A percentile compares a stretch with the other conserved stretches of the same genome.
phyloP scores from a whole-genome alignment of 2,113 vertebrate species.

The Siphamia tubifer region DNA sequence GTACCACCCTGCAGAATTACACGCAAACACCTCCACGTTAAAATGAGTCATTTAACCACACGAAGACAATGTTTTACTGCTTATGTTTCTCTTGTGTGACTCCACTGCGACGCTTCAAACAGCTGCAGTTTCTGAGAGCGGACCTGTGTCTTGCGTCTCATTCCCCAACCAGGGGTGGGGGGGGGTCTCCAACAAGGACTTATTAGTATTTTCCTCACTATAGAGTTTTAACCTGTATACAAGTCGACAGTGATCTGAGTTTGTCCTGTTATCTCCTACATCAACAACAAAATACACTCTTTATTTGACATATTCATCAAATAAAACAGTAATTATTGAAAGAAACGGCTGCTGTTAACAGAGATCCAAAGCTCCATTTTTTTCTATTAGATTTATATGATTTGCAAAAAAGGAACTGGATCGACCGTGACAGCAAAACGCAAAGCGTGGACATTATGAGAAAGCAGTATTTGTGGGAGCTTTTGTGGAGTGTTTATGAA shows the following conservation, averaged over 20 bases:
- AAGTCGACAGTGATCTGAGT: neutral
- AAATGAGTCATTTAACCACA: too few relatives aligned
- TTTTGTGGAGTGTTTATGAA: neutral
- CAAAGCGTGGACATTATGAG: slow-evolving; percentile 32
- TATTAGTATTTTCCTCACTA: neutral
- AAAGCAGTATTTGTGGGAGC: neutral
- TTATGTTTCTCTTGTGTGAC: neutral
- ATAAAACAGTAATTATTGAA: neutral
- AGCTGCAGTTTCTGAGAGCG: neutral
- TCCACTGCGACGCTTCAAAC: neutral
- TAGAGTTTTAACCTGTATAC: neutral
- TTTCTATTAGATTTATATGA: neutral
- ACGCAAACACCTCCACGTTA: too few relatives aligned
- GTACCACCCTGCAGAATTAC: too few relatives aligned
- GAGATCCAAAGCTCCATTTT: neutral
- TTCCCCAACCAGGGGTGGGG: neutral
- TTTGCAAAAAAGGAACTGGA: slow-evolving; percentile 14
- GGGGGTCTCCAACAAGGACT: neutral
- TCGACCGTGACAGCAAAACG: slow-evolving; percentile 14
- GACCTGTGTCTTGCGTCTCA: neutral
- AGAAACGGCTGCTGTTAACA: neutral
- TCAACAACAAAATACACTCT: neutral
- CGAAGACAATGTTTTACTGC: neutral
- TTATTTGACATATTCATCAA: neutral
- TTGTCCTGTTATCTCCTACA: neutral